Conservation (phyloP, 2,797 vertebrate genomes). For the Sitta carolinensis region DNA sequence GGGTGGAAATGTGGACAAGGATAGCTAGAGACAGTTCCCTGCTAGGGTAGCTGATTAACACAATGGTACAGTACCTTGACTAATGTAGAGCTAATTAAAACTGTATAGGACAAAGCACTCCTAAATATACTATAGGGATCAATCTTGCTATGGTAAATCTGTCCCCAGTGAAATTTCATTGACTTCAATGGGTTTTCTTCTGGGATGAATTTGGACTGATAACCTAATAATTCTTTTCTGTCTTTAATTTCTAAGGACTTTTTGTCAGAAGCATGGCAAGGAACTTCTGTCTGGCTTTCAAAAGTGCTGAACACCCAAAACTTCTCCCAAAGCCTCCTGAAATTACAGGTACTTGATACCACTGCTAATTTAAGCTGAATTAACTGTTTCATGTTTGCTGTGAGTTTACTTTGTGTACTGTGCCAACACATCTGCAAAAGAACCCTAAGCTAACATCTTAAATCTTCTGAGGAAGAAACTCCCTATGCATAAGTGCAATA, state of each 20-base stretch:
- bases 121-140: constrained; percentile 42
- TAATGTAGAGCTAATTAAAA: constrained; percentile 63
- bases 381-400: neutral
- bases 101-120: constrained; percentile 48
- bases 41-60: neutral
- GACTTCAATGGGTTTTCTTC: constrained; percentile 41
- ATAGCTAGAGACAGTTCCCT: neutral
- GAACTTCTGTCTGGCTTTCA: constrained; percentile 9
- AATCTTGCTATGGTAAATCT: constrained; percentile 46
- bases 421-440: neutral
- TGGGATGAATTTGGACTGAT: constrained; percentile 50
- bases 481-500: neutral
- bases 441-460: neutral
- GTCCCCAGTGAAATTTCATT: constrained; percentile 23
- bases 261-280: constrained; percentile 8
- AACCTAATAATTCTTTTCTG: constrained; percentile 48
- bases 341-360: neutral
- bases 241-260: constrained; percentile 32
- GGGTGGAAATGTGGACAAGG: neutral
- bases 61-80: constrained; percentile 45
- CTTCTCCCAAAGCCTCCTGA: neutral
- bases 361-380: neutral
- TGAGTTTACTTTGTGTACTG: neutral
- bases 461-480: neutral
- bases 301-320: constrained; percentile 25